A percentile compares a stretch with the other conserved stretches of the same genome.
Conservation (phyloP, 2,113 vertebrate genomes). For the Chitala chitala region DNA sequence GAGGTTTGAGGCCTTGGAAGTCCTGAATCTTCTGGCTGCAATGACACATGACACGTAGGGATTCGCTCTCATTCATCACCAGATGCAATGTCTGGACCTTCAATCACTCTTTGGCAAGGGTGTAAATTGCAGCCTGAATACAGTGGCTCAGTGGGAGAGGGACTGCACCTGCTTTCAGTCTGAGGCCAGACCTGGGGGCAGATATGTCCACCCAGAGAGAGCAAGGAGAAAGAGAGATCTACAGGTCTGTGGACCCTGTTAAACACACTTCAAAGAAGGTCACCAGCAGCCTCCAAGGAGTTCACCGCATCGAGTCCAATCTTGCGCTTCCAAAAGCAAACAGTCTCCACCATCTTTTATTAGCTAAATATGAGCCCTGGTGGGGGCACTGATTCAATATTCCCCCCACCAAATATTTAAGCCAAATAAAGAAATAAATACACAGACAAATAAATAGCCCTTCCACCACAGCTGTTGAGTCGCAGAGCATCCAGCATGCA, state of each 20-base stretch:
- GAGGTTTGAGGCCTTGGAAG: neutral
- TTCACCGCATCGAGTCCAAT: constrained; percentile 67
- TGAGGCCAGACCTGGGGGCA: constrained; percentile 53
- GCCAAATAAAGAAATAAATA: constrained; percentile 73
- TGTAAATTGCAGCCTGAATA: constrained; percentile 62
- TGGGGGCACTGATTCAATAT: constrained; percentile 82
- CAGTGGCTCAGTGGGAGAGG: constrained; percentile 28
- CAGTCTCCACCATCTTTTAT: constrained; percentile 81
- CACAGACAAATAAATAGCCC: constrained; percentile 79
- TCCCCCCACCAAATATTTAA: constrained; percentile 86
- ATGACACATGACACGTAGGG: neutral
- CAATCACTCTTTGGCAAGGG: constrained; percentile 50
- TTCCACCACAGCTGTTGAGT: constrained; percentile 70
- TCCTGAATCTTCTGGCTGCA: neutral
- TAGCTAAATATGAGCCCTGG: constrained; percentile 82
- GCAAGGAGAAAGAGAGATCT: neutral
- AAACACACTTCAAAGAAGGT: constrained; percentile 61
- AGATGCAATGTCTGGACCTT: constrained; percentile 40
- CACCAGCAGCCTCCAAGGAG: constrained; percentile 65
- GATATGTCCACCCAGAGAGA: constrained; percentile 7
- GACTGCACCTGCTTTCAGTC: constrained; percentile 32
- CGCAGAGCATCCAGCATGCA: constrained; percentile 73
- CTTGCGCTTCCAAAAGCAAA: constrained; percentile 65
- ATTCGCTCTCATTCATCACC: neutral
- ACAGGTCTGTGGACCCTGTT: constrained; percentile 50